These are phyloP conservation scores for Prolemur simus DNA, from an alignment of 2,113 vertebrate genomes.

Conservation along the genomic window DNA sequence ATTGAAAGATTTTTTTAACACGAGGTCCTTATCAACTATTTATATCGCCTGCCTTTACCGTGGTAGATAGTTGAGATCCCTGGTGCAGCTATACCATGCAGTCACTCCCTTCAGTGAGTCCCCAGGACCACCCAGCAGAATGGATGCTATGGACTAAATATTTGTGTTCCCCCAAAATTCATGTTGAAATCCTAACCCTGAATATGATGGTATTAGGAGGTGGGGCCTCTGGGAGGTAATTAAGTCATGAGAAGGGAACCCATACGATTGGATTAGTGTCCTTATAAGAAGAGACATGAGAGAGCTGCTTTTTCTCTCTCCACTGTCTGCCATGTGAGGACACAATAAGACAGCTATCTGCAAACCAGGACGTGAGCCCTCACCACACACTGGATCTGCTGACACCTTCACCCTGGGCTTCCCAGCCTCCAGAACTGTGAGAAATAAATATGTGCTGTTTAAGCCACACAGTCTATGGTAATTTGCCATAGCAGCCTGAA, in stretches of 20 bases:
- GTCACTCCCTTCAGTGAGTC: neutral
- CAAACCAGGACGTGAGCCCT: neutral
- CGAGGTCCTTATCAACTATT: neutral
- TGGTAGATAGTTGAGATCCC: neutral
- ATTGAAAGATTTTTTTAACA: neutral
- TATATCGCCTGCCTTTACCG: neutral
- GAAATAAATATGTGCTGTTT: neutral
- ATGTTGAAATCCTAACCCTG: neutral
- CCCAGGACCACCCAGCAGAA: neutral
- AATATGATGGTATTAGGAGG: neutral
- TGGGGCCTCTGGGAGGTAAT: neutral
- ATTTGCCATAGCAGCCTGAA: neutral
- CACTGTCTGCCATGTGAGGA: neutral
- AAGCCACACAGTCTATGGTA: neutral
- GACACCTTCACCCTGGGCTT: neutral
- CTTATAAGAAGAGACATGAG: neutral
- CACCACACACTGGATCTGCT: neutral
- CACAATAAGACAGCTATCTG: neutral
- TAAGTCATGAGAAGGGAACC: neutral
- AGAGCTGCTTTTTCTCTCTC: too few species aligned
- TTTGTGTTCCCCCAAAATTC: neutral
- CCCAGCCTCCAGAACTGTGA: too few species aligned
- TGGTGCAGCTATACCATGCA: rapidly evolving
- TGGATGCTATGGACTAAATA: neutral
- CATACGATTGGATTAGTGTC: too few species aligned